Base-by-base conservation (phyloP, 2,113 vertebrate genomes). In the Tilapia sparmanii region DNA sequence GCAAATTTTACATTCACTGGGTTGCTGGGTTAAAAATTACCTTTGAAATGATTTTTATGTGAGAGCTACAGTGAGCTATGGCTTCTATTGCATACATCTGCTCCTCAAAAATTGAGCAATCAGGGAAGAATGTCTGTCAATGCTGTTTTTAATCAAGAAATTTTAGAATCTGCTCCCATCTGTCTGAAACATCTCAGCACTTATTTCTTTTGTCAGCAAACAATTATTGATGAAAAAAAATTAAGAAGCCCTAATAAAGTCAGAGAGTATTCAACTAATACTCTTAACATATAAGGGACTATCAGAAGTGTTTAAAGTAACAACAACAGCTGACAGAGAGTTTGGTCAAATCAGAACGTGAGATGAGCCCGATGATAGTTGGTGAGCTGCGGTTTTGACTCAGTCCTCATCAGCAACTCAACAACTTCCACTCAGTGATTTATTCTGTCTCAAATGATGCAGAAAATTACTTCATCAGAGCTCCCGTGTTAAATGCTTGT, bases 391-490 rank as follows among this genome's bases (percentile, higher is more conserved):
- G 16, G 87, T 81, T 88, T 87, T 82, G 79, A 86, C 80, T 93
- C 81, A 80, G 42, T 81, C 24, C 50, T 85, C 40, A 11, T 68
- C 45, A 87, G 85, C 7, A 33, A 76, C 40, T 61, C 33, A 12
- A 87, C 86, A 88, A 88, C 79, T 81, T 90, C 84, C 76, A 86
- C 45, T 88, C 50, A 19, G 79, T 88, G 87, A 91, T 90, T 89
- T 88, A 83, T 91, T 92, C 86, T 22, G 68, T 83, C 73, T 90
- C 89, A 94, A 94, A 90, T 87, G 89, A 91, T 92, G 93, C 93
- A 92, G 93, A 92, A 94, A 93, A 94, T 93, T 79, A 87, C 91
- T 91, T 91, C 85, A 91, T 94, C 86, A 88, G 81, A 87, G 82
- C 38, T 38, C 15, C 29, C 6, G 13, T 91, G 90, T 93, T 91